Base-by-base conservation (phyloP, 1,140 invertebrate genomes). In the Diprion similis region DNA sequence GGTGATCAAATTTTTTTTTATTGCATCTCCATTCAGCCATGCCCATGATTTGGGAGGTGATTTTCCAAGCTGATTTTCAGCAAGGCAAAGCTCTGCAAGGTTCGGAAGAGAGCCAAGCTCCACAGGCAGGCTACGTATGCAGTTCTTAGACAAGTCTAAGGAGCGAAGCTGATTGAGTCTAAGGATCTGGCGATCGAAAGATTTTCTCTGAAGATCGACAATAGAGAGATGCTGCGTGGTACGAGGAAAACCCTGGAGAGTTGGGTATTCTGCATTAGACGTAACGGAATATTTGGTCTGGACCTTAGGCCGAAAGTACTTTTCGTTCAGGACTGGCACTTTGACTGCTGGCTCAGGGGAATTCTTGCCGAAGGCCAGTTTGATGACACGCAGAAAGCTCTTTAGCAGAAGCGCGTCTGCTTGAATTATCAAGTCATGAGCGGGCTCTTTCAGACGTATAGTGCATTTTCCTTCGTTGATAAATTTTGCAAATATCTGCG, bases 61-160 rank as follows among this genome's bases (percentile, higher is more conserved):
- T 77, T 88, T 85, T 64, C 92, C 91, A 37, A 97, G 85, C 70
- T 85, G 81, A 87, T 97, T 97, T 73, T 93, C 89, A 8, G 92
- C 87, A 18, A 97, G 77, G 87, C 92, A 90, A 11, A 97, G 83
- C 79, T 94, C 91, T 76, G 90, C 90, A 68, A 98, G 82, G 75
- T 91, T 87, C 4, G 89, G 81, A 70, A 95, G 82, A 59, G 89
- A 87, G 73, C 93, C 94, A 72, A 97, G 78, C 82, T 94, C 93
- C 37, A 90, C 85, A 17, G 96, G 96, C 45, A 97, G 83, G 78
- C 87, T 90, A 70, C 89, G 90, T 51, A 97, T 89, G 72, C 91
- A 88, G 89, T 97, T 98, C 74, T 93, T 89, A 48, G 92, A 94
- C 67, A 96, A 86, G 89, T 97, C 92, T 72, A 97, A 87, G 59